These are phyloP conservation scores for Rhopalosiphum nymphaeae DNA, from an alignment of 2,888 invertebrate species.

Conservation along the genomic window DNA sequence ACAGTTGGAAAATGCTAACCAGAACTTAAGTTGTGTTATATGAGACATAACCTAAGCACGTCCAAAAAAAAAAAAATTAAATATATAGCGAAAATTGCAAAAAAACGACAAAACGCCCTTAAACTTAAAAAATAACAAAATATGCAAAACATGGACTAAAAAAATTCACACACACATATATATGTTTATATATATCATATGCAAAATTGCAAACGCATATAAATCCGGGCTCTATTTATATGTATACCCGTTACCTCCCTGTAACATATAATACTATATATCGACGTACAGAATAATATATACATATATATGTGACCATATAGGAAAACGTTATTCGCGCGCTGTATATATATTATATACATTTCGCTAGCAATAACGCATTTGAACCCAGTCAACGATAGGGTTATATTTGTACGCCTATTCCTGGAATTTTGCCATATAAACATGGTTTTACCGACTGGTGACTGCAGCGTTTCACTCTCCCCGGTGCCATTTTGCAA, in stretches of 20 bases:
- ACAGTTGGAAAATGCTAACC: background rate
- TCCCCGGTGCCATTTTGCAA: background rate
- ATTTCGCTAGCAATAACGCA: background rate
- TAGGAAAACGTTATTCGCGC: background rate
- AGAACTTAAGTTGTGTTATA: background rate
- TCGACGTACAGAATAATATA: background rate
- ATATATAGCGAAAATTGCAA: background rate
- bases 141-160: background rate
- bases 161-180: background rate
- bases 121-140: constrained; percentile 9
- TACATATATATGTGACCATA: background rate
- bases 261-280: background rate
- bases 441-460: background rate
- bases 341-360: background rate
- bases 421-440: background rate
- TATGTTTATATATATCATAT: background rate
- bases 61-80: background rate
- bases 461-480: background rate
- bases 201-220: background rate
- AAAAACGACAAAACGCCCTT: background rate
- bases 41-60: background rate
- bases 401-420: constrained; percentile 3
- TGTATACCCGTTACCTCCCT: background rate
- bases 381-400: background rate
- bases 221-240: background rate